Conservation (phyloP, 1,140 invertebrate species). For the Brachionus plicatilis region DNA sequence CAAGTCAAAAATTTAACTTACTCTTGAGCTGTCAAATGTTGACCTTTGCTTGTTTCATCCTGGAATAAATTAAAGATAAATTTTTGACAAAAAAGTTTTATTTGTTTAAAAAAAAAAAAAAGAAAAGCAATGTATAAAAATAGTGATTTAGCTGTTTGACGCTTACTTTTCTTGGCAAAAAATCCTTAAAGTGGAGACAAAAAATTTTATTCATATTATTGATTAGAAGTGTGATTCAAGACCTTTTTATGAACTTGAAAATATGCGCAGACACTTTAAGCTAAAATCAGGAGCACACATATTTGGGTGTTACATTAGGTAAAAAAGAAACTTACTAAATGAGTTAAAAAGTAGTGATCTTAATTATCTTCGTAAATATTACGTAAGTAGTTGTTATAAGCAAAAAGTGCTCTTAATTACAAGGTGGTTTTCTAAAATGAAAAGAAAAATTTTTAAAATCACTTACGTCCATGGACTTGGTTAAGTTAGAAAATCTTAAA, state of each 20-base stretch:
- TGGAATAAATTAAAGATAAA: not conserved
- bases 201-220: constrained; percentile 12
- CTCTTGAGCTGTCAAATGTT: not conserved
- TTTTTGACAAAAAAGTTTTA: not conserved
- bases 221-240: not conserved
- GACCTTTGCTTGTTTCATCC: not conserved
- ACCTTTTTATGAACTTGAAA: not conserved
- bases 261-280: constrained; percentile 2
- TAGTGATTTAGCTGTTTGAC: not conserved
- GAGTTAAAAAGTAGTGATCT: not conserved
- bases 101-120: not conserved
- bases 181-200: not conserved
- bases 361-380: constrained; percentile 5
- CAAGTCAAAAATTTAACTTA: not conserved
- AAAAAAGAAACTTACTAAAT: constrained; percentile 1
- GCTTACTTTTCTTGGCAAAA: not conserved
- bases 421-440: not conserved
- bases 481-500: not conserved
- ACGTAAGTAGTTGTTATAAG: constrained; percentile 1
- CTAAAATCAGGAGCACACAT: not conserved
- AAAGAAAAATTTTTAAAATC: not conserved
- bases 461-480: not conserved
- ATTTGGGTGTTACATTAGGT: not conserved
- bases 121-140: not conserved
- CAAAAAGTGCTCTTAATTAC: not conserved